phyloP scores from a whole-genome alignment of 2,797 vertebrate species.

The Galago senegalensis region DNA sequence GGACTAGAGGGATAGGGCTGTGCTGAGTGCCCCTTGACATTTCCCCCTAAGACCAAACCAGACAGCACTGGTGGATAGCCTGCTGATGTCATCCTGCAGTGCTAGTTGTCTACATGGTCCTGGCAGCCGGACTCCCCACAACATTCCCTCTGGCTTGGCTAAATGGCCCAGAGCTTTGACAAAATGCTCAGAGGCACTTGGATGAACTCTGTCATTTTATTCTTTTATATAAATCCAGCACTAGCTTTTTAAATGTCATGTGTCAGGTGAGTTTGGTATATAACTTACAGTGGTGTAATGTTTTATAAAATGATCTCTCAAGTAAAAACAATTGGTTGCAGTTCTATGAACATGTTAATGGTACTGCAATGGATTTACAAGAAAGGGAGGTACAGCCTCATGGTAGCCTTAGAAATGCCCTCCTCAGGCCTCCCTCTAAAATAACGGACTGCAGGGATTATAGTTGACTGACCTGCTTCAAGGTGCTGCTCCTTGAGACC shows the following conservation, averaged over 20 bases:
- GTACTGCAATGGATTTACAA: background rate
- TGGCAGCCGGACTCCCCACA: background rate
- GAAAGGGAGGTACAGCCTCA: background rate
- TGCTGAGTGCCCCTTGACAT: background rate
- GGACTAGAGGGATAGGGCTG: background rate
- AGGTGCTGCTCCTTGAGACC: background rate
- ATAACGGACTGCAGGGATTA: no score
- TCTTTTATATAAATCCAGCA: slow-evolving; percentile 36
- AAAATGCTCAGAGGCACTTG: slow-evolving; percentile 34
- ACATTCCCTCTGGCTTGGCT: background rate
- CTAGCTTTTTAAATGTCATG: background rate
- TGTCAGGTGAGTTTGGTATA: background rate
- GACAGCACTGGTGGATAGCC: background rate
- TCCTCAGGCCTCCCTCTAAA: background rate
- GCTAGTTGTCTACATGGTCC: background rate
- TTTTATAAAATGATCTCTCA: background rate
- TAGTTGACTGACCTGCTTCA: no score
- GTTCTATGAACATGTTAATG: background rate
- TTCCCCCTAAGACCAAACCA: background rate
- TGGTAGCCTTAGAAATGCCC: background rate
- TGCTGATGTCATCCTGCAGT: fast-evolving
- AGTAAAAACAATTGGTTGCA: background rate
- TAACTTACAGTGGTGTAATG: background rate
- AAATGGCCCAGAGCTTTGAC: background rate
- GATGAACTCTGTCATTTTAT: background rate